Conservation (phyloP, 2,797 vertebrate species). For the Petrocephalus sullivani region DNA sequence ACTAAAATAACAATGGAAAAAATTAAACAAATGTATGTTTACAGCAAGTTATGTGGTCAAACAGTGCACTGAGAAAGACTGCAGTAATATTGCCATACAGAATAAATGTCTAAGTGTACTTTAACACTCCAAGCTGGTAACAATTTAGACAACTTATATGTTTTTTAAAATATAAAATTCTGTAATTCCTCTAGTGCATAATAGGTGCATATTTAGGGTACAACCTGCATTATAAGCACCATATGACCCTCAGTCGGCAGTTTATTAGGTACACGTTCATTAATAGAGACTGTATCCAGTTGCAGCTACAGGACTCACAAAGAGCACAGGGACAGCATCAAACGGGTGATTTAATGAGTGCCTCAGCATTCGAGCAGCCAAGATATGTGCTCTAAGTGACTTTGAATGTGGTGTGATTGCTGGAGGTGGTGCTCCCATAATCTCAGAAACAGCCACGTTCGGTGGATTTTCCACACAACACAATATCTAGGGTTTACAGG, state of each 20-base stretch:
- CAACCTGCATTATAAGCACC: neutral
- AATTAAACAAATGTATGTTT: neutral
- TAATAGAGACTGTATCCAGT: neutral
- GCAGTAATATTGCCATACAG: neutral
- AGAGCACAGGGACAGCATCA: neutral
- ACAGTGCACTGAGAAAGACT: neutral
- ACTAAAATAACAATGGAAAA: neutral
- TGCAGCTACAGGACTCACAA: neutral
- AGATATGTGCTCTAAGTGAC: neutral
- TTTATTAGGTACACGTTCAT: neutral
- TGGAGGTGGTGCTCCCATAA: neutral
- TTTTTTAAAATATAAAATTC: neutral
- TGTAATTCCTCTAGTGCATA: neutral
- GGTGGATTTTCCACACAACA: neutral
- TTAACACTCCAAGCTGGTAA: neutral
- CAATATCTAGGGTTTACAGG: neutral
- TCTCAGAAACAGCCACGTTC: neutral
- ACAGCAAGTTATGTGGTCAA: neutral
- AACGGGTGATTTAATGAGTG: neutral
- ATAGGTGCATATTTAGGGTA: constrained; percentile 5
- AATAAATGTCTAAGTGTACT: neutral
- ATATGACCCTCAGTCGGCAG: neutral
- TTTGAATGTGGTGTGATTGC: neutral
- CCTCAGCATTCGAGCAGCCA: neutral
- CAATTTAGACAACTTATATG: neutral